Conservation (phyloP, 1,140 invertebrate species). For the Lepidurus apus region DNA sequence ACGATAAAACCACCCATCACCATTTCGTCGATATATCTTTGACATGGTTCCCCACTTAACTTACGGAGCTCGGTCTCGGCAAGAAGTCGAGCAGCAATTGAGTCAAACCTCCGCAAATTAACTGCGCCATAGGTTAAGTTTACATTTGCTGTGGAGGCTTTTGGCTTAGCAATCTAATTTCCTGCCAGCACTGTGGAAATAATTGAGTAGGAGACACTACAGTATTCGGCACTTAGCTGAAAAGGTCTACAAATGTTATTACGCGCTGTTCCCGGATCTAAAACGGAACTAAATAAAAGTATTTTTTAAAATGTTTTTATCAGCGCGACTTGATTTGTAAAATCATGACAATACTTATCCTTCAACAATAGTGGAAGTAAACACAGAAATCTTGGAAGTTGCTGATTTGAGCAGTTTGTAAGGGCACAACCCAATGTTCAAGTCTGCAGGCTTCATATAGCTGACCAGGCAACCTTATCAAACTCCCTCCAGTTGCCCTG, state of each 20-base stretch:
- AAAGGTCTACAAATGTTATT: not conserved
- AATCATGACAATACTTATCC: not conserved
- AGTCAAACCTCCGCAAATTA: too few species aligned
- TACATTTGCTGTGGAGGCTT: too few species aligned
- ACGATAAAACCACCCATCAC: not conserved
- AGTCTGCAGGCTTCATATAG: not conserved
- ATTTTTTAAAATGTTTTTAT: not conserved
- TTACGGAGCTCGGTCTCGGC: not conserved
- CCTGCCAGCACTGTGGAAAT: not conserved
- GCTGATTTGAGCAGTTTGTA: conserved; percentile 16
- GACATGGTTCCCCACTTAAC: not conserved
- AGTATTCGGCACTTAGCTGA: not conserved
- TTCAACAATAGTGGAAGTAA: not conserved
- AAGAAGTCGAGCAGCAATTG: not conserved
- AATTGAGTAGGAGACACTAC: not conserved
- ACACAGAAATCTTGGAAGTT: not conserved
- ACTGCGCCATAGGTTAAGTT: too few species aligned
- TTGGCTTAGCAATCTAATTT: too few species aligned
- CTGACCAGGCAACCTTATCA: conserved; percentile 16
- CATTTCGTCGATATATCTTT: not conserved
- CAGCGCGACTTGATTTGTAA: not conserved
- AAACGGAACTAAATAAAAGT: too few species aligned
- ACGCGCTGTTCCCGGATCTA: too few species aligned
- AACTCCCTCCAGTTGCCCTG: not conserved
- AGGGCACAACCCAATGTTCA: not conserved